phyloP scores from a whole-genome alignment of 2,888 invertebrate species.

The Drosophila hamatofila region DNA sequence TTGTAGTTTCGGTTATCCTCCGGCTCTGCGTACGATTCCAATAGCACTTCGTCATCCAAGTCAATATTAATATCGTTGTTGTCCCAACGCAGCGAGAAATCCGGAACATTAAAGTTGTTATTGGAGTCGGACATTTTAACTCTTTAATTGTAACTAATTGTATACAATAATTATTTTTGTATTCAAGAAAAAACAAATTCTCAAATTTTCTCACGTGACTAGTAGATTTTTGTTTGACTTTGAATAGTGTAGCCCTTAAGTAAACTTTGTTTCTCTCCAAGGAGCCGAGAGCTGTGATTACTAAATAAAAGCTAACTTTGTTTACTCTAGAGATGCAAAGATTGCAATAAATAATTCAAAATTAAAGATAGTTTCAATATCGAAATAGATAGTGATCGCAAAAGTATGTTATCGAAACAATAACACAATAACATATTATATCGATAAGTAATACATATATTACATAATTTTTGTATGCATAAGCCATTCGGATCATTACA shows the following conservation, averaged over 20 bases:
- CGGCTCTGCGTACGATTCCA: not conserved
- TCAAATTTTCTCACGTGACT: slow-evolving; percentile 11
- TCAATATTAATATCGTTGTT: not conserved
- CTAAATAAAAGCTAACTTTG: not conserved
- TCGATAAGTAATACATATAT: not conserved
- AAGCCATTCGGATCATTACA: not conserved
- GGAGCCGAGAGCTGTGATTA: not conserved
- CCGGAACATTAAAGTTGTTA: not conserved
- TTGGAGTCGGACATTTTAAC: slow-evolving; percentile 25
- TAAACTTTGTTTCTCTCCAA: not conserved
- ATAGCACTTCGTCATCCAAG: not conserved
- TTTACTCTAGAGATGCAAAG: not conserved
- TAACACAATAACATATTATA: not conserved
- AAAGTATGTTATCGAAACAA: not conserved
- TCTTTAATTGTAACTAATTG: not conserved
- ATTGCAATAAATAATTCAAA: not conserved
- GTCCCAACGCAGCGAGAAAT: not conserved
- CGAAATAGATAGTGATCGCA: too few species aligned
- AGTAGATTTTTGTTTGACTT: not conserved
- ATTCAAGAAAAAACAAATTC: slow-evolving; percentile 5
- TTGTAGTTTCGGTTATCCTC: not conserved
- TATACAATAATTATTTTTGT: not conserved
- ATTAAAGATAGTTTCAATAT: not conserved
- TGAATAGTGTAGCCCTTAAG: slow-evolving; percentile 9
- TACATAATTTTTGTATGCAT: not conserved